Conservation (phyloP, 2,888 invertebrate genomes). For the Stomorhina lunata region DNA sequence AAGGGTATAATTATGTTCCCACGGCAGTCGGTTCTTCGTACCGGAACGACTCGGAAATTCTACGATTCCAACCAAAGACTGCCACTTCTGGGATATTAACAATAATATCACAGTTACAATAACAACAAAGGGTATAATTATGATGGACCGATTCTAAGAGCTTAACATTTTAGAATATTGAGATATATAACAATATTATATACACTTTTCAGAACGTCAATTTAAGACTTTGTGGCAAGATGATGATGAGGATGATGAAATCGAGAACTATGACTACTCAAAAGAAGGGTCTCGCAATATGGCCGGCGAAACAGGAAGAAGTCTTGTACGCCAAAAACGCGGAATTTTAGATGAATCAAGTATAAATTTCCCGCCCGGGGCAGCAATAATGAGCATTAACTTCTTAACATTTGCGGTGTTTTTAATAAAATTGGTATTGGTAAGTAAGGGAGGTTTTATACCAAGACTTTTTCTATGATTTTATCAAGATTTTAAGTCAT, state of each 20-base stretch:
- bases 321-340: constrained; percentile 71
- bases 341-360: constrained; percentile 81
- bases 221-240: constrained; percentile 81
- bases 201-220: constrained; percentile 81
- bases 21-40: too few species aligned
- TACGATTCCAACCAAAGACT: too few species aligned
- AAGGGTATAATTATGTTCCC: too few species aligned
- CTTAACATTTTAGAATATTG: too few species aligned
- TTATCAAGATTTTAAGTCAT: too few species aligned
- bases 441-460: constrained; percentile 79
- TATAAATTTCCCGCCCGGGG: constrained; percentile 90
- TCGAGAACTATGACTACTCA: neutral
- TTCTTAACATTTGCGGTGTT: constrained; percentile 93
- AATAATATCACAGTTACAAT: too few species aligned
- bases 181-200: too few species aligned
- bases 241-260: constrained; percentile 27
- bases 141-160: too few species aligned
- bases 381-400: constrained; percentile 90
- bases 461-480: too few species aligned
- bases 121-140: too few species aligned
- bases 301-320: constrained; percentile 45
- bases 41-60: too few species aligned
- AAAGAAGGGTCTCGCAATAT: neutral
- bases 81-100: too few species aligned
- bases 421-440: constrained; percentile 90